These are phyloP conservation scores for Arge pagana DNA, from an alignment of 2,888 invertebrate species.

Conservation along the genomic window DNA sequence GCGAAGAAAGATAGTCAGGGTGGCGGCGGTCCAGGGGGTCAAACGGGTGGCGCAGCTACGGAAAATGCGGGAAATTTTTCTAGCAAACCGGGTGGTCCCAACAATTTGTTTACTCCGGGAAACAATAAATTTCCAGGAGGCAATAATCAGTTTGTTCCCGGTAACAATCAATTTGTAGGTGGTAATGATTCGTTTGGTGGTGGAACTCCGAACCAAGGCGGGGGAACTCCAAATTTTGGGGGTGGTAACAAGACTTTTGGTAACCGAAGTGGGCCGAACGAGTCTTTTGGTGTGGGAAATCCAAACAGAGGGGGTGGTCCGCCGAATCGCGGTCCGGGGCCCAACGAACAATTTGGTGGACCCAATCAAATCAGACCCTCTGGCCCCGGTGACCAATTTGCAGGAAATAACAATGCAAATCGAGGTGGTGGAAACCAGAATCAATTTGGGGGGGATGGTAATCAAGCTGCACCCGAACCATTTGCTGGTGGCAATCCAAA, in stretches of 20 bases:
- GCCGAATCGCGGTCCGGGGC: conserved; percentile 21
- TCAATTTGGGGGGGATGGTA: conserved; percentile 22
- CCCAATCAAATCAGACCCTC: conserved; percentile 32
- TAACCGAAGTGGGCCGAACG: conserved; percentile 24
- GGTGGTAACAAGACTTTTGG: conserved; percentile 6
- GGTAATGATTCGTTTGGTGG: conserved; percentile 41
- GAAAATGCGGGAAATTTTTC: conserved; percentile 18
- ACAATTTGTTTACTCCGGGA: conserved; percentile 24
- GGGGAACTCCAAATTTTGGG: conserved; percentile 39
- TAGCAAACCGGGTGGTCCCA: conserved; percentile 30
- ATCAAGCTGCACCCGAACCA: conserved; percentile 35
- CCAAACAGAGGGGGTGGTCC: conserved; percentile 31
- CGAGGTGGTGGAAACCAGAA: conserved; percentile 26
- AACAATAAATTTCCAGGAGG: conserved; percentile 45
- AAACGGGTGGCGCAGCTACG: background rate
- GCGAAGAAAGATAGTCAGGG: conserved; percentile 48
- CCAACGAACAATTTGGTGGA: conserved; percentile 37
- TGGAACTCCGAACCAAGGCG: conserved; percentile 41
- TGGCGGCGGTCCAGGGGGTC: conserved; percentile 1
- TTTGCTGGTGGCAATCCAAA: conserved; percentile 36
- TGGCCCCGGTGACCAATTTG: conserved; percentile 33
- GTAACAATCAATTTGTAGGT: conserved; percentile 40
- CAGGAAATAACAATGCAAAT: conserved; percentile 30
- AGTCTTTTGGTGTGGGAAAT: conserved; percentile 32
- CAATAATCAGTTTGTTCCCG: conserved; percentile 36